phyloP scores from a whole-genome alignment of 1,140 invertebrate genomes.

The Gonatopus flavifemur region DNA sequence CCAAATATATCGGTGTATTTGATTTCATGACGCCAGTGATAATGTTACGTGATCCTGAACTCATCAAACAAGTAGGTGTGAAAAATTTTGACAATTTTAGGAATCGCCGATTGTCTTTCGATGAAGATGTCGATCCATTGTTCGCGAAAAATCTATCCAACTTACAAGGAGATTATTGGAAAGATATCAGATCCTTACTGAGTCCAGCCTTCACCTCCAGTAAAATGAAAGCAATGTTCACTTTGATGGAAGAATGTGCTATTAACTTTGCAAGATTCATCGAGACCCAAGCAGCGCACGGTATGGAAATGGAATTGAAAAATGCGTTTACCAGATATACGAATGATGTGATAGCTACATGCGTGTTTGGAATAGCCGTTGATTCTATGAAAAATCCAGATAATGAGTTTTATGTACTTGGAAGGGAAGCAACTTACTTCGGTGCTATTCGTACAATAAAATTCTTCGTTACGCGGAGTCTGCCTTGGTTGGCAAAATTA shows the following conservation, averaged over 20 bases:
- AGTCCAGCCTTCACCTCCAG: slow-evolving; percentile 47
- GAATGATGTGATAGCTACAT: slow-evolving; percentile 54
- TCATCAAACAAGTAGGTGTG: slow-evolving; percentile 37
- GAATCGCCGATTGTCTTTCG: slow-evolving; percentile 41
- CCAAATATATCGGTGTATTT: slow-evolving; percentile 35
- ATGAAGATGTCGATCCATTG: slow-evolving; percentile 34
- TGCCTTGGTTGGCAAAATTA: background rate
- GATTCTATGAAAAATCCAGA: slow-evolving; percentile 53
- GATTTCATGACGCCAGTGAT: slow-evolving; percentile 32
- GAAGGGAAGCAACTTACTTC: slow-evolving; percentile 21
- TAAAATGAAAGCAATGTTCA: slow-evolving; percentile 39
- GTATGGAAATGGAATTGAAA: slow-evolving; percentile 13
- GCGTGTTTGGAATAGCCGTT: slow-evolving; percentile 55
- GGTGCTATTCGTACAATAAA: background rate
- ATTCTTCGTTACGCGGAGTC: background rate
- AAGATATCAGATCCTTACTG: slow-evolving; percentile 34
- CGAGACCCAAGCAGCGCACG: slow-evolving; percentile 3
- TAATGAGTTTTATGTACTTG: slow-evolving; percentile 33
- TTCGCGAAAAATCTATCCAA: slow-evolving; percentile 41
- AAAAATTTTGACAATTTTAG: slow-evolving; percentile 46
- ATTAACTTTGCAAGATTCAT: slow-evolving; percentile 12
- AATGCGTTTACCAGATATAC: slow-evolving; percentile 45
- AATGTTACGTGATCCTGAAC: slow-evolving; percentile 43
- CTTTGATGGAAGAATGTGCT: slow-evolving; percentile 25
- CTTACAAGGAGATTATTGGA: slow-evolving; percentile 43